These are phyloP conservation scores for Erebia aethiops DNA, from an alignment of 2,888 invertebrate species.

Conservation along the genomic window DNA sequence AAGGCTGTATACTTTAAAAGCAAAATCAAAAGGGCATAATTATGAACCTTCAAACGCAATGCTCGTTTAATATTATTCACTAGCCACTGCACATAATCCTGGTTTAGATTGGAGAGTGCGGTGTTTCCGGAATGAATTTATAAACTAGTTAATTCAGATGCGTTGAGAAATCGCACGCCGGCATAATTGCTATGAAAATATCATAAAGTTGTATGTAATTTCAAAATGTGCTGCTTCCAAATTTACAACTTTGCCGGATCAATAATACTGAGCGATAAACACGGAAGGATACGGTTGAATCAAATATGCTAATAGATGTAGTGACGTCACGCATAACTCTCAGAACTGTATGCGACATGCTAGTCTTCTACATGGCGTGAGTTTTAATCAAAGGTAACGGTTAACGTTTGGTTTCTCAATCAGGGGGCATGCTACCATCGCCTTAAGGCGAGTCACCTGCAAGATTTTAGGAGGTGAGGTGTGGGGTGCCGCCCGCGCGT, in stretches of 20 bases:
- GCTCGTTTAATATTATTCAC: conserved; percentile 6
- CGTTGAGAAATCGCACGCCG: conserved; percentile 1
- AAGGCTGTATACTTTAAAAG: not conserved
- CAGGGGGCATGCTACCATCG: too few relatives aligned
- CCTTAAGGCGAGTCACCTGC: too few relatives aligned
- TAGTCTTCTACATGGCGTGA: too few relatives aligned
- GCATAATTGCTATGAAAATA: not conserved
- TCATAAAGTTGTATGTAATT: not conserved
- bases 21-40: conserved; percentile 4
- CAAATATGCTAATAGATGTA: too few relatives aligned
- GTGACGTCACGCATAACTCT: too few relatives aligned
- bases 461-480: too few relatives aligned
- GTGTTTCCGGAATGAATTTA: conserved; percentile 1
- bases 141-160: conserved; percentile 7
- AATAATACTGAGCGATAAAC: not conserved
- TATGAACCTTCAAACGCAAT: not conserved
- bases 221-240: not conserved
- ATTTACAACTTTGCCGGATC: not conserved
- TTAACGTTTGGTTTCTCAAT: too few relatives aligned
- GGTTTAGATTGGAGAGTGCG: not conserved
- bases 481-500: too few relatives aligned
- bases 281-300: too few relatives aligned
- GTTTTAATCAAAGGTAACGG: too few relatives aligned
- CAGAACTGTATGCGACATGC: too few relatives aligned
- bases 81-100: conserved; percentile 3